phyloP scores from a whole-genome alignment of 2,797 vertebrate species.

The Manis crassicaudata region DNA sequence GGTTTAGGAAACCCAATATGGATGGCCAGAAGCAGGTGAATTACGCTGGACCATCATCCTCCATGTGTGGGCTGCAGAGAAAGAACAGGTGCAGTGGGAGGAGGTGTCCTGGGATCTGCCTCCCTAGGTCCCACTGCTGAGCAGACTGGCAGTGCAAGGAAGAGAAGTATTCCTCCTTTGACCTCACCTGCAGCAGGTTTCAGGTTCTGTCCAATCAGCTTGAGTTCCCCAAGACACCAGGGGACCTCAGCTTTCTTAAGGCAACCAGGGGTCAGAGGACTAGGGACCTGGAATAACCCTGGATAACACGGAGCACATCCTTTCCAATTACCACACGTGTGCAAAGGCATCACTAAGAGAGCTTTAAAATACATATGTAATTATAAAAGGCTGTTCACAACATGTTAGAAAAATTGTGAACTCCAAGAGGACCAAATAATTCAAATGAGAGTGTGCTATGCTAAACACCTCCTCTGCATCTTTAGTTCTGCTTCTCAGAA shows the following conservation, averaged over 20 bases:
- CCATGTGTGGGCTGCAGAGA: too few species aligned
- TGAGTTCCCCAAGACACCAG: not conserved
- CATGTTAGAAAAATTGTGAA: not conserved
- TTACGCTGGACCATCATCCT: rapidly evolving
- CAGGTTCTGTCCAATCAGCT: not conserved
- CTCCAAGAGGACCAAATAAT: not conserved
- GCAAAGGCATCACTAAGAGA: not conserved
- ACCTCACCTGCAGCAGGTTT: not conserved
- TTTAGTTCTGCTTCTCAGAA: not conserved
- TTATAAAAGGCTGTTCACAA: not conserved
- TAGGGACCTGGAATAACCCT: not conserved
- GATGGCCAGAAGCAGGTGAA: not conserved
- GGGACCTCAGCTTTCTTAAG: not conserved
- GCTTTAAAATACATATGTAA: not conserved
- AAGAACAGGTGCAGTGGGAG: not conserved
- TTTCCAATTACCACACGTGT: not conserved
- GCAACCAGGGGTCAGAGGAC: not conserved
- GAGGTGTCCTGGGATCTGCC: not conserved
- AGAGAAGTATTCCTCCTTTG: not conserved
- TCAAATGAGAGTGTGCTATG: not conserved
- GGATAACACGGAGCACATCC: not conserved
- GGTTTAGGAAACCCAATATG: not conserved
- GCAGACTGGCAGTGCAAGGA: not conserved
- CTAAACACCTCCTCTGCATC: not conserved
- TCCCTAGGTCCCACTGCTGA: not conserved